Conservation (phyloP, 2,888 invertebrate genomes). For the Carpatolechia fugitivella region DNA sequence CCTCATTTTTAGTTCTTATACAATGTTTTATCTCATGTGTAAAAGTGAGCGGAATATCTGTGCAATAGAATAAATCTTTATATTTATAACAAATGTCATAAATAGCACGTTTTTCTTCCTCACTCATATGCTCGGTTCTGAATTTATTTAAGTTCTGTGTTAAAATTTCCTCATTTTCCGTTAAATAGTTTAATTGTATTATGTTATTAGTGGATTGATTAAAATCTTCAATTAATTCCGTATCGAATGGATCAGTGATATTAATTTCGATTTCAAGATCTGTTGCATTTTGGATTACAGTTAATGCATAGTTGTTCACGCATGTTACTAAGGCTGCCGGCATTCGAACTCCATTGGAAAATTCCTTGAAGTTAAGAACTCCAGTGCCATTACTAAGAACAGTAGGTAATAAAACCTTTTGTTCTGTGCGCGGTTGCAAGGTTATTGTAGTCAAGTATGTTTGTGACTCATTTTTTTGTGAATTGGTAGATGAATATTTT, state of each 20-base stretch:
- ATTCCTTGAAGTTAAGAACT: slow-evolving; percentile 19
- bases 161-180: slow-evolving; percentile 1
- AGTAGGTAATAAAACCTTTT: slow-evolving; percentile 19
- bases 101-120: slow-evolving; percentile 12
- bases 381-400: slow-evolving; percentile 14
- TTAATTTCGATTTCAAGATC: slow-evolving; percentile 3
- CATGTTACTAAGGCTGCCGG: slow-evolving; percentile 20
- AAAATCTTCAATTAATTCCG: too few species aligned
- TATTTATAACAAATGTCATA: slow-evolving; percentile 22
- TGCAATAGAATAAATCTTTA: slow-evolving; percentile 32
- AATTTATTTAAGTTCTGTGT: slow-evolving; percentile 19
- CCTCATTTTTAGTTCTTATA: slow-evolving; percentile 31
- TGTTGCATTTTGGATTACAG: slow-evolving; percentile 9
- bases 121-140: slow-evolving; percentile 22
- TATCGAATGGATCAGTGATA: too few species aligned
- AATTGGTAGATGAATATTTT: too few species aligned
- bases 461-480: too few species aligned
- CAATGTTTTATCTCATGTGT: slow-evolving; percentile 34
- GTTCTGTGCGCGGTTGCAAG: slow-evolving; percentile 16
- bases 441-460: too few species aligned
- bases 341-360: slow-evolving; percentile 23
- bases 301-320: slow-evolving; percentile 17
- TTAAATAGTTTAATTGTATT: too few species aligned
- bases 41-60: slow-evolving; percentile 25
- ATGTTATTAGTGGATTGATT: not conserved